Evolutionary conservation across 2,797 vertebrate genomes (phyloP).

Genomic region (Rhincodon typus): DNA sequence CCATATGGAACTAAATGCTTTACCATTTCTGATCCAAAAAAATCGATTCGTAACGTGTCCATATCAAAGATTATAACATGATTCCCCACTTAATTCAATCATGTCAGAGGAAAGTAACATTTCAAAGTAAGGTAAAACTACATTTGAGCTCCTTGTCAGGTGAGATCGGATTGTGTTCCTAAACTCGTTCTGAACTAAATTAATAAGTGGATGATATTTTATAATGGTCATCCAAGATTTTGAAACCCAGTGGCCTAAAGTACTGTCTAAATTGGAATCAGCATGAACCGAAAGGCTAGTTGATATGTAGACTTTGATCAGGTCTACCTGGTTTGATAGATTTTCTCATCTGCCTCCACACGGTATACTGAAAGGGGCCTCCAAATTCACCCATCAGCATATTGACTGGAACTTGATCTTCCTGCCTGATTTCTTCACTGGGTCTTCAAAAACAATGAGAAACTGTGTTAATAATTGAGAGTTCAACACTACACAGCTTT

Average conservation of each 20-base stretch:
- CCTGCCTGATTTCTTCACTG: background rate
- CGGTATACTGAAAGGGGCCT: background rate
- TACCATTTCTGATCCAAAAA: background rate
- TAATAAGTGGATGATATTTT: background rate
- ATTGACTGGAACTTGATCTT: background rate
- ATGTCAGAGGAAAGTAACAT: background rate
- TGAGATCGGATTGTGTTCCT: background rate
- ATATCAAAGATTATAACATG: background rate
- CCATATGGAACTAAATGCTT: background rate
- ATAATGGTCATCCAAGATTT: background rate
- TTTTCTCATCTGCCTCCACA: slow-evolving; percentile 16
- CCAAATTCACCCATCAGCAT: background rate
- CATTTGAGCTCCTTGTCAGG: background rate
- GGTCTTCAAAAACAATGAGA: background rate
- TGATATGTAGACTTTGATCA: background rate
- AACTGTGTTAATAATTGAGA: background rate
- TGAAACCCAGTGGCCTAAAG: background rate
- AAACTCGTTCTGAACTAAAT: background rate
- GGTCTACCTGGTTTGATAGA: background rate
- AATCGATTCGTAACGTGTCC: background rate
- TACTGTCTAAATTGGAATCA: background rate
- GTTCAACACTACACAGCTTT: too few species aligned
- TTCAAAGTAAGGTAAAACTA: background rate
- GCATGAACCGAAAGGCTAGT: background rate
- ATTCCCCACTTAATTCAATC: background rate